A percentile compares a stretch with the other conserved stretches of the same genome.
Conservation (phyloP, 2,888 invertebrate genomes). For the Phaonia tiefii region DNA sequence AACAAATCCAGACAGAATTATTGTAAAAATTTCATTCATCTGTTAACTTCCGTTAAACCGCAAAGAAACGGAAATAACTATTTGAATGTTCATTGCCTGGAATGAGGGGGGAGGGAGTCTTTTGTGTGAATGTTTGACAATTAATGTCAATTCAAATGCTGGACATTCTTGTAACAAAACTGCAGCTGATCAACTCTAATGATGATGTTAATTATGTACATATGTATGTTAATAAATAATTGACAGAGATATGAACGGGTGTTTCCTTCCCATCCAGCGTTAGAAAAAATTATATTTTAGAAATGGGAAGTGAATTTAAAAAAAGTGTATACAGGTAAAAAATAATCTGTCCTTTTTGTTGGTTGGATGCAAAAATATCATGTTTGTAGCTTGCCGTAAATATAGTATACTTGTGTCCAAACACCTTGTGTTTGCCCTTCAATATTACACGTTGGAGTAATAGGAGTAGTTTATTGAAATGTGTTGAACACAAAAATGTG, state of each 20-base stretch:
- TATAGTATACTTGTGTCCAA: too few species aligned
- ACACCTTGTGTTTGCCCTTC: too few species aligned
- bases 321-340: too few species aligned
- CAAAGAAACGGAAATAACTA: constrained; percentile 62
- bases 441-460: too few species aligned
- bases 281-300: too few species aligned
- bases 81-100: constrained; percentile 48
- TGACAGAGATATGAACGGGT: constrained; percentile 36
- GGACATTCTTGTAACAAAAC: background rate
- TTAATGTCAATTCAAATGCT: constrained; percentile 49
- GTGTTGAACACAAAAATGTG: too few species aligned
- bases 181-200: constrained; percentile 23
- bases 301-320: too few species aligned
- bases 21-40: constrained; percentile 11
- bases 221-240: constrained; percentile 17
- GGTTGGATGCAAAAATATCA: too few species aligned
- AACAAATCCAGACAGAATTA: constrained; percentile 2
- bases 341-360: too few species aligned
- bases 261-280: too few species aligned
- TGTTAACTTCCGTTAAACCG: constrained; percentile 56
- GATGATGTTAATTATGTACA: constrained; percentile 1
- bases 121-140: constrained; percentile 48
- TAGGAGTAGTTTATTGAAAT: too few species aligned
- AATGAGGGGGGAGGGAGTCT: background rate
- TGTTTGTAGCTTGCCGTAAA: too few species aligned